A percentile compares a stretch with the other conserved stretches of the same genome.
Conservation (phyloP, 2,113 vertebrate genomes). For the Tachysurus vachellii region DNA sequence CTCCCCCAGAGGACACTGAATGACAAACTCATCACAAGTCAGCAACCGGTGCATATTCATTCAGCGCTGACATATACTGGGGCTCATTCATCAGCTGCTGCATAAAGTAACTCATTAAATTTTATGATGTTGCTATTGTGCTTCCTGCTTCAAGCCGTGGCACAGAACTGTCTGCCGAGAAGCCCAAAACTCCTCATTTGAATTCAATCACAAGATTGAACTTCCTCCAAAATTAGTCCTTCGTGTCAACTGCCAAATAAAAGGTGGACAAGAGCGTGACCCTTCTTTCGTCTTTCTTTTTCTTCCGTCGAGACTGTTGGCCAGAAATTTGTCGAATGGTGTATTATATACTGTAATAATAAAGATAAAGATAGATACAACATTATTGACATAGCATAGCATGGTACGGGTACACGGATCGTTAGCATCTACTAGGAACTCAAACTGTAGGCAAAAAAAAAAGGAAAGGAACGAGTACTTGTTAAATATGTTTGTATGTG, state of each 20-base stretch:
- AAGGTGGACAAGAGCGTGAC: background rate
- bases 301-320: background rate
- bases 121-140: conserved; percentile 52
- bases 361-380: too few species aligned
- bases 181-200: conserved; percentile 36
- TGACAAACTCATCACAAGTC: conserved; percentile 43
- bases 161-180: conserved; percentile 22
- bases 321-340: background rate
- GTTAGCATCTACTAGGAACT: too few species aligned
- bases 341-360: too few species aligned
- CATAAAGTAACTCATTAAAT: conserved; percentile 53
- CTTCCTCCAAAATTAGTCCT: conserved; percentile 12
- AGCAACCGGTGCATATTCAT: conserved; percentile 39
- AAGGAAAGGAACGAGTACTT: too few species aligned
- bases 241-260: conserved; percentile 16
- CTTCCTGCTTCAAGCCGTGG: conserved; percentile 38
- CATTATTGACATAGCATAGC: too few species aligned
- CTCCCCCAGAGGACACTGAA: conserved; percentile 39
- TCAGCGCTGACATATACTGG: conserved; percentile 33
- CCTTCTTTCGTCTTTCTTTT: background rate
- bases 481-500: too few species aligned
- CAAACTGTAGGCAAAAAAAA: too few species aligned
- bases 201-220: conserved; percentile 41
- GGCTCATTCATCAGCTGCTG: conserved; percentile 46
- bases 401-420: too few species aligned